phyloP scores from a whole-genome alignment of 2,797 vertebrate species.

The Enteromius thamalakanensis region DNA sequence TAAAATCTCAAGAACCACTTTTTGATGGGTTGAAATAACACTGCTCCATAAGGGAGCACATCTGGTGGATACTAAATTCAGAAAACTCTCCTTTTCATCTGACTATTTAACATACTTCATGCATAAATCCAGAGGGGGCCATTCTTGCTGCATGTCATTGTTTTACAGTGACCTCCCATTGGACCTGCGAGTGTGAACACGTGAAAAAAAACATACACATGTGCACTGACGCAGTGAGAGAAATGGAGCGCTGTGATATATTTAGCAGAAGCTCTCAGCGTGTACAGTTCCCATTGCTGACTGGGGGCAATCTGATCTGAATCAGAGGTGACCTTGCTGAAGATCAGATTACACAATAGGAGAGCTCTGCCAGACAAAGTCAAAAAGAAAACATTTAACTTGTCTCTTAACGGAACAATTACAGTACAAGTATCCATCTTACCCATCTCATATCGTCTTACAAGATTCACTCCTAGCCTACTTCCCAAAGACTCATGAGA shows the following conservation, averaged over 20 bases:
- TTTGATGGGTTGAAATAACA: conserved; percentile 21
- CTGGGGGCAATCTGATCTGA: conserved; percentile 53
- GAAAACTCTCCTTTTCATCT: not conserved
- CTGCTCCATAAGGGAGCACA: not conserved
- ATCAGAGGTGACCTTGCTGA: conserved; percentile 64
- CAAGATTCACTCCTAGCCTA: conserved; percentile 7
- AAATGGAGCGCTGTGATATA: conserved; percentile 57
- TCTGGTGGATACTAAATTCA: not conserved
- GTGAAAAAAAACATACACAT: conserved; percentile 19
- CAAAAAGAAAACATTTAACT: conserved; percentile 40
- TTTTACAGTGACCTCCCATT: conserved; percentile 48
- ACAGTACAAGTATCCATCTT: not conserved
- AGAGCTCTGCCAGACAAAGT: conserved; percentile 43
- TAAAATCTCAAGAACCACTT: not conserved
- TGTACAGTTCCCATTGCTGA: conserved; percentile 52
- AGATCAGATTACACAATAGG: conserved; percentile 60
- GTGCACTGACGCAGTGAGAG: conserved; percentile 26
- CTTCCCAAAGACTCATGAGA: not conserved
- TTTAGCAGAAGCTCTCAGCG: conserved; percentile 55
- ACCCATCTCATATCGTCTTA: not conserved
- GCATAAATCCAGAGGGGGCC: conserved; percentile 5
- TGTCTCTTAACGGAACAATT: conserved; percentile 27
- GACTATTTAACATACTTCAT: conserved; percentile 9
- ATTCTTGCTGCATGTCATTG: conserved; percentile 14
- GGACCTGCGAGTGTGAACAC: conserved; percentile 18